phyloP scores from a whole-genome alignment of 2,888 invertebrate genomes.

The Xanthia icteritia region DNA sequence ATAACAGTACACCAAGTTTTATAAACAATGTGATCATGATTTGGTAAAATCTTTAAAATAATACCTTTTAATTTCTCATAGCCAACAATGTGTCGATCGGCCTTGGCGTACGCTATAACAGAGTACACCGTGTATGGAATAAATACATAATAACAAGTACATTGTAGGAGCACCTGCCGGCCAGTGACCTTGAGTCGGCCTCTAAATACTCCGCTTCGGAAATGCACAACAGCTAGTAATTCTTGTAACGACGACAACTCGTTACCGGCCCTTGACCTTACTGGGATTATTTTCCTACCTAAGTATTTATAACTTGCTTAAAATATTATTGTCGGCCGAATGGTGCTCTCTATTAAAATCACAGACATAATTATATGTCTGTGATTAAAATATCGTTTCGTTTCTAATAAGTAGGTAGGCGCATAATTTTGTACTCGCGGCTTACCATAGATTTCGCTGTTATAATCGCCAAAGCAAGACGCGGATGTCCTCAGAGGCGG shows the following conservation, averaged over 20 bases:
- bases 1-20: slow-evolving; percentile 3
- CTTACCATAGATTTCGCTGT: not conserved
- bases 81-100: slow-evolving; percentile 48
- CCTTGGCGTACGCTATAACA: slow-evolving; percentile 49
- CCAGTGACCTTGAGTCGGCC: slow-evolving; percentile 61
- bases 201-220: slow-evolving; percentile 61
- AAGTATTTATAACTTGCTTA: slow-evolving; percentile 4
- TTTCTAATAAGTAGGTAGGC: not conserved
- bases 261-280: slow-evolving; percentile 51
- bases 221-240: slow-evolving; percentile 59
- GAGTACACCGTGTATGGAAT: slow-evolving; percentile 48
- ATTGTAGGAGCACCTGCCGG: slow-evolving; percentile 60
- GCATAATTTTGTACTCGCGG: not conserved
- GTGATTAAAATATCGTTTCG: not conserved
- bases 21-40: slow-evolving; percentile 15
- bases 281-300: slow-evolving; percentile 14
- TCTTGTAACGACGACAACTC: slow-evolving; percentile 57
- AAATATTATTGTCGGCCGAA: slow-evolving; percentile 1
- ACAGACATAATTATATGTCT: no score
- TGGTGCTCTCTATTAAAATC: slow-evolving; percentile 11
- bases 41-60: slow-evolving; percentile 20
- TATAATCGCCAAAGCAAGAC: not conserved
- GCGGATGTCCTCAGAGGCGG: no score
- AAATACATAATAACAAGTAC: slow-evolving; percentile 45
- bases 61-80: slow-evolving; percentile 31